phyloP scores from a whole-genome alignment of 2,113 vertebrate species.

The Microcebus tavaratra region DNA sequence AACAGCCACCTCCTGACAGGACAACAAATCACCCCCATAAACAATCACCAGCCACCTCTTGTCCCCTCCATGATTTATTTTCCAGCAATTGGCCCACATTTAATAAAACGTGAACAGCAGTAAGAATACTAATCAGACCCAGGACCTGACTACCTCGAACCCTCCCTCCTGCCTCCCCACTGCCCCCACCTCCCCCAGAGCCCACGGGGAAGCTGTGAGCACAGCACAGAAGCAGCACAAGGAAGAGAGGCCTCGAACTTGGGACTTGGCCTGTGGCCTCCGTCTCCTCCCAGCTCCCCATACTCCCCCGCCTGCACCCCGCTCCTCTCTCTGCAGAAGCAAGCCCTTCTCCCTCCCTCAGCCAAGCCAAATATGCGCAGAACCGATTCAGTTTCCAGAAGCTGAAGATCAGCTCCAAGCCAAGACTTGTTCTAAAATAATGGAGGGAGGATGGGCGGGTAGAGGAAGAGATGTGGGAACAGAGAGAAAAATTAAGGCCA shows the following conservation, averaged over 20 bases:
- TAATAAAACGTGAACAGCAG: constrained; percentile 42
- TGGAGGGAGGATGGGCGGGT: neutral
- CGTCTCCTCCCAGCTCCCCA: neutral
- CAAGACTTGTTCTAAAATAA: constrained; percentile 55
- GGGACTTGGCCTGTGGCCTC: neutral
- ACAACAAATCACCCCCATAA: neutral
- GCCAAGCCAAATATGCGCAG: neutral
- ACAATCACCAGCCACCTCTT: neutral
- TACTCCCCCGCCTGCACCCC: neutral
- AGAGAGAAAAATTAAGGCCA: neutral
- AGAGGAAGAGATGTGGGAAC: neutral
- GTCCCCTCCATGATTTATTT: neutral
- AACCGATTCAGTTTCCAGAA: constrained; percentile 38
- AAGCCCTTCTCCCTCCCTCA: neutral
- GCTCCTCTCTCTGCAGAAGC: neutral
- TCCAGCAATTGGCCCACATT: neutral
- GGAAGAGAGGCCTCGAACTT: neutral
- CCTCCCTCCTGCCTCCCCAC: neutral
- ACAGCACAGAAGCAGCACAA: neutral
- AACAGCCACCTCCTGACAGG: neutral
- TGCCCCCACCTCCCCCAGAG: rapidly evolving
- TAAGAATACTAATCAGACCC: neutral
- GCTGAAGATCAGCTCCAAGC: constrained; percentile 29
- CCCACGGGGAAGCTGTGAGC: rapidly evolving
- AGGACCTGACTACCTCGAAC: neutral